Conservation (phyloP, 2,113 vertebrate genomes). For the Numida meleagris region DNA sequence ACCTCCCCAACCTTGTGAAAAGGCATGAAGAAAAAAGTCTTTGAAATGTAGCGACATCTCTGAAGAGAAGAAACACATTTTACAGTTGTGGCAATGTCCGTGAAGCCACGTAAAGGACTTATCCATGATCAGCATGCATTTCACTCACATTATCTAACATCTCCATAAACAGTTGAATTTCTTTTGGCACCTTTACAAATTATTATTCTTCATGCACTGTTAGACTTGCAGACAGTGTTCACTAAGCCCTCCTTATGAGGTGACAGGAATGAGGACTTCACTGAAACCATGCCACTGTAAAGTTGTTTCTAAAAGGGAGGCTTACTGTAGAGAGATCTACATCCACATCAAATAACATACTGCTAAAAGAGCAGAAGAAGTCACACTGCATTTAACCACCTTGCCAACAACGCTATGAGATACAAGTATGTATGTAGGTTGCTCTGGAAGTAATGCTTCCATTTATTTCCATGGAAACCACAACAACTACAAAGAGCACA, state of each 20-base stretch:
- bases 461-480: too few relatives aligned
- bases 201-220: background rate
- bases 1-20: background rate
- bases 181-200: background rate
- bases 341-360: background rate
- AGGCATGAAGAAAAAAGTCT: background rate
- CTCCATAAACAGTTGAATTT: background rate
- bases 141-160: background rate
- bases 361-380: background rate
- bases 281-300: background rate
- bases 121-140: background rate
- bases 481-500: too few relatives aligned
- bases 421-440: background rate
- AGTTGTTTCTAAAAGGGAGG: background rate
- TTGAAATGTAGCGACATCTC: background rate
- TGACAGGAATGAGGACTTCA: background rate
- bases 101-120: background rate
- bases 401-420: background rate
- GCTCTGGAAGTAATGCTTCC: too few relatives aligned
- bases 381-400: background rate
- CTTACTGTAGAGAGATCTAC: background rate
- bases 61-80: background rate
- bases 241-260: background rate
- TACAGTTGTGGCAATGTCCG: background rate
- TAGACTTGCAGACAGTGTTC: background rate